Base-by-base conservation (phyloP, 2,888 invertebrate species). In the Diarsia dahlii region DNA sequence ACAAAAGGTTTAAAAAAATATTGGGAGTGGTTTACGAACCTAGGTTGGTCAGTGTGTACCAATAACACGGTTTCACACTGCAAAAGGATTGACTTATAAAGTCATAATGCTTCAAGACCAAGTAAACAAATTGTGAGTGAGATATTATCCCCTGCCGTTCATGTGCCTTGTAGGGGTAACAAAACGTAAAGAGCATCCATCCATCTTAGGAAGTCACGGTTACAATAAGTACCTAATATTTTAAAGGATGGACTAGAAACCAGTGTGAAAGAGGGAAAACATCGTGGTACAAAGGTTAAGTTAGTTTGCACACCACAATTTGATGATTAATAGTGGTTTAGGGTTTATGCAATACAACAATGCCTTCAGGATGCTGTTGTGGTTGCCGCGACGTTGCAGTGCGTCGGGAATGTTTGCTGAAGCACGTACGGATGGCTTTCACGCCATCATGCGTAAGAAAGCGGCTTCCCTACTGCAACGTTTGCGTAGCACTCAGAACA, bases 201-300 rank as follows among this genome's bases (percentile, higher is more conserved):
- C 81, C 58, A 63, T 72, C 45, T 72, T 72, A 13, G 69, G 66
- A 34, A 63, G 83, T 70, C 66, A 82, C 83, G 78, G 62, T 28
- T 60, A 2, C 20, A 20, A n/a, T n/a, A n/a, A 45, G 23, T 45
- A 10, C 10, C 23, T 65, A 54, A 65, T 58, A 18, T 52, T 64
- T 20, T 77, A 12, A 62, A 28, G 13, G 23, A 63, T 60, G 34
- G 46, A 13, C 12, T 46, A 50, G 39, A 20, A 23, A 0, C 18
- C 15, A 20, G 2, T 13, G 10, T 18, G 12, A 46, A 62, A 13
- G 2, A 10, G 3, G 39, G 10, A 46, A 34, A 72, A 34, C 0
- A 48, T 13, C 3, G 28, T 28, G 28, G 28, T 2, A 28, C 28
- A 28, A 28, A 28, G 45, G 28, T 50, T 39, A 39, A 12, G 28